Evolutionary conservation across 2,113 vertebrate species (phyloP), one percentile per base, ranked within the genome.

Genomic region (Gorsachius goisagi): DNA sequence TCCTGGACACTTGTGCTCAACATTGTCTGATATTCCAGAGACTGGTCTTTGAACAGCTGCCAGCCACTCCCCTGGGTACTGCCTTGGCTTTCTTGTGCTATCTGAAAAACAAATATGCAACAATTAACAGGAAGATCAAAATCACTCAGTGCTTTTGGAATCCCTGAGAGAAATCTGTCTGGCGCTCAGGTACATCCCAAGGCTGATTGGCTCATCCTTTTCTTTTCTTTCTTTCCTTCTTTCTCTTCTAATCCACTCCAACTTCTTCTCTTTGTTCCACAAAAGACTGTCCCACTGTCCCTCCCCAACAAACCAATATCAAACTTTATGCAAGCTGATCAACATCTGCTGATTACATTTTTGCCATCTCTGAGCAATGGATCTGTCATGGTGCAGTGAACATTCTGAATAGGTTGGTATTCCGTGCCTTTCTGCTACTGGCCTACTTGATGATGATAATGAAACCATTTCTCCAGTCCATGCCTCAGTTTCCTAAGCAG

Each of bases 41-140:
- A 88, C 77, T 18, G 32, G 71, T 97, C 87, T 95, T 96, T 95
- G 97, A 98, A 97, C 96, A 82, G 84, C 88, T 90, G 95, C 96
- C 97, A 97, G 95, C 69, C 93, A 47, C 89, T 97, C 92, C 94
- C 97, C 91, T 95, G 97, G 93, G 93, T 93, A 96, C 94, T 90
- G 94, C 95, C 79, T 95, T 93, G 92, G 91, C 91, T 97, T 97
- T 97, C 97, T 96, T 92, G 88, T 52, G 19, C 92, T 95, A 52
- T 93, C 85, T 97, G 95, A 93, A 97, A 98, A 98, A 95, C 92
- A 98, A 98, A 97, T 96, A 96, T 8, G 74, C 96, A 97, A 97
- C 95, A 96, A 97, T 97, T 97, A 97, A 96, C 89, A 93, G 94
- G 85, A 93, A 94, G 94, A 97, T 96, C 80, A 95, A 94, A 96